Base-by-base conservation (phyloP, 1,140 invertebrate species). In the Drosophila funebris region DNA sequence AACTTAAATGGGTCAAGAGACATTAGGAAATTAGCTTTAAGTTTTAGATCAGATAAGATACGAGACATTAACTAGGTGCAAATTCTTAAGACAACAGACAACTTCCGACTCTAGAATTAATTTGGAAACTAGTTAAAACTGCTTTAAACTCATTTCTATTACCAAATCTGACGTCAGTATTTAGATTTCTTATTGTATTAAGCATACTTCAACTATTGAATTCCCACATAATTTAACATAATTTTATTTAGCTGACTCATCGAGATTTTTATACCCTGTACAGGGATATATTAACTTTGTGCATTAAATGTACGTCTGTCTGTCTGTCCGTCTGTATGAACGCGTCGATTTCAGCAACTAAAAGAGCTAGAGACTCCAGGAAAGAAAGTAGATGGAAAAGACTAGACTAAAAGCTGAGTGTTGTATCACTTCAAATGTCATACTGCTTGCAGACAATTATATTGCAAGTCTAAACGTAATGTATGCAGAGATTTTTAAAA, bases 161-260 rank as follows among this genome's bases (percentile, higher is more conserved):
- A 22, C 24, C 9, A 31, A 48, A 31, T 20, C 27, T 37, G 78
- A 82, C 78, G 56, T 80, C 68, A 77, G 22, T 54, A 53, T 37
- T 27, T 9, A 76, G 54, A 62, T 53, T 44, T 46, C 41, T 43
- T 11, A 22, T 46, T 27, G 11, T 33, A n/a, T 24, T 14, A 13
- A 48, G 62, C 27, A 14, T 14, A 66, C 41, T 29, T 46, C 9
- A 57, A 2, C n/a, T 29, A 46, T 52, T 18, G 50, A 44, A 64
- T 29, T 24, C 31, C 66, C 44, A 52, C 44, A 52, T 33, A 29
- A 24, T 29, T 63, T 31, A 62, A 31, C 44, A 69, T 63, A 54
- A 54, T 37, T 63, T 60, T 60, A 4, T 29, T 20, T 11, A 8
- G 52, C 14, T 72, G 69, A 72, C 18, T 72, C 62, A 72, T 66